These are phyloP conservation scores for Apeltes quadracus DNA, from an alignment of 2,113 vertebrate species.

Conservation along the genomic window DNA sequence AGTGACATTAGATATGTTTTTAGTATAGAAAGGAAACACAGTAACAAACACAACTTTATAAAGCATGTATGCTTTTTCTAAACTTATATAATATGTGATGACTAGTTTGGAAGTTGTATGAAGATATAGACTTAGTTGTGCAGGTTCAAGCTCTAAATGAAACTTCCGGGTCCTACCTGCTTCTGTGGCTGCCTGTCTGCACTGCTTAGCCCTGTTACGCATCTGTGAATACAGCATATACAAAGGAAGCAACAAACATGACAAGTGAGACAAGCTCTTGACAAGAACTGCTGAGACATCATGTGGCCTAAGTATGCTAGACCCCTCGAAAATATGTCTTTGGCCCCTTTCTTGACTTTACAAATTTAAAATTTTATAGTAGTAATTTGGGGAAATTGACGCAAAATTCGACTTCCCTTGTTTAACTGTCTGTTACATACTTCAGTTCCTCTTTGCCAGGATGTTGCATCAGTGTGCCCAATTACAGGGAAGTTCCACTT, in stretches of 20 bases:
- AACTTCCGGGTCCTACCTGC: constrained; percentile 81
- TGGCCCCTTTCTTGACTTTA: background rate
- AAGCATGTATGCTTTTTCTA: background rate
- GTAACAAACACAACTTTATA: background rate
- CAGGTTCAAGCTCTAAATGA: background rate
- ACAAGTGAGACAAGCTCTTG: background rate
- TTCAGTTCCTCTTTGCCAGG: constrained; percentile 6
- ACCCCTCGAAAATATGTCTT: background rate
- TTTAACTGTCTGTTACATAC: background rate
- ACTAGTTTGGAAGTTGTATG: background rate
- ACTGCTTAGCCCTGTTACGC: constrained; percentile 87
- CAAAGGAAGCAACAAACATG: constrained; percentile 1
- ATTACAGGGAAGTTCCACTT: background rate
- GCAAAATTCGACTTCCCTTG: background rate
- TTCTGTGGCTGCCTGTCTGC: constrained; percentile 83
- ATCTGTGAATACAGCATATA: constrained; percentile 74
- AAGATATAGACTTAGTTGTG: background rate
- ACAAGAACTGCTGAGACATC: constrained; percentile 5
- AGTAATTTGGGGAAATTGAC: background rate
- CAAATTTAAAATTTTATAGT: background rate
- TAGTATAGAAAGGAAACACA: background rate
- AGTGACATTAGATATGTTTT: background rate
- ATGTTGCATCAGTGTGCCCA: constrained; percentile 6
- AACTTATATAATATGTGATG: background rate
- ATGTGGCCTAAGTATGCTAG: background rate